Base-by-base conservation (phyloP, 2,888 invertebrate genomes). In the Nephrotoma guestfalica region DNA sequence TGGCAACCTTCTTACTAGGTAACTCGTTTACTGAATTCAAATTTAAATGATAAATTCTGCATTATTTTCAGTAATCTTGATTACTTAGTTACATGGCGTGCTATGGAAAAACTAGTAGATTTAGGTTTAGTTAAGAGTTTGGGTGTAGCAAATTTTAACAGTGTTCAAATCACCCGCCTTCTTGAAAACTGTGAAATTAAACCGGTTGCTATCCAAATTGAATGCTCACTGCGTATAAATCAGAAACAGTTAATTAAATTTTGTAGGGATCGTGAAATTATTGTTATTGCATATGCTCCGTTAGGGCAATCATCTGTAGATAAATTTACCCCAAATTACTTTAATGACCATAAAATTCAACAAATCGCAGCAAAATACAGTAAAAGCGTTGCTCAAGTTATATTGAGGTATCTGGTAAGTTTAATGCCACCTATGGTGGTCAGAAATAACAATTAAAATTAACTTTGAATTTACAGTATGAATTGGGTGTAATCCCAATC, bases 81-180 rank as follows among this genome's bases (percentile, higher is more conserved):
- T 91, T 96, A 94, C 89, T 89, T 96, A 51, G 97, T 96, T 88
- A 96, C 96, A 0, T 96, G 96, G 94, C 94, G 94, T 89, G 96
- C 93, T 0, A 93, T 98, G 95, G 97, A 98, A 90, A 92, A 93
- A 15, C 93, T 96, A 11, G 93, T 94, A 4, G 92, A 93, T 87
- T 92, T 93, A 88, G 96, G 97, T 0, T 92, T 96, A 5, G 93
- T 94, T 0, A 95, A 93, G 89, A 95, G 95, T 89, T 96, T 98
- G 89, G 98, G 98, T 0, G 90, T 98, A 0, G 97, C 97, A 57
- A 98, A 98, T 91, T 98, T 97, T 90, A 98, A 96, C 90, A 94
- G 93, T 88, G 92, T 93, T 86, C 98, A 98, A 91, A 91, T 97
- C 4, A 93, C 95, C 85, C 92, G 95, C 86, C 89, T 98, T 9